These are phyloP conservation scores for Andrena haemorrhoa DNA, from an alignment of 2,888 invertebrate species.

Conservation along the genomic window DNA sequence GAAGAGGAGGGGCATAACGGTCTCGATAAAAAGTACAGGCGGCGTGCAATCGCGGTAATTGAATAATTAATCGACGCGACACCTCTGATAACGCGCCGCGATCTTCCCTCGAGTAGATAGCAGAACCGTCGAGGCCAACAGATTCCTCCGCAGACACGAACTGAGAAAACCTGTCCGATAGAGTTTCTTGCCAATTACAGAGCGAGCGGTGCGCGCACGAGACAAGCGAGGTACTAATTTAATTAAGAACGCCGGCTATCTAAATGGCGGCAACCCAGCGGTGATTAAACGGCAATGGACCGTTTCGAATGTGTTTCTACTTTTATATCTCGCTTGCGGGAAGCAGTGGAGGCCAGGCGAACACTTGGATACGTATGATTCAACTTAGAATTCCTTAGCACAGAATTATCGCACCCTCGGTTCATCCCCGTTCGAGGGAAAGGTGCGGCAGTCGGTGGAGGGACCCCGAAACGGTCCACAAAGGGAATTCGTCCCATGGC, in stretches of 20 bases:
- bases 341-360: too few relatives aligned
- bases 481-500: neutral
- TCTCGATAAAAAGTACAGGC: too few relatives aligned
- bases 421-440: neutral
- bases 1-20: too few relatives aligned
- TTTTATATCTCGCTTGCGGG: too few relatives aligned
- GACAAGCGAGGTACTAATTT: constrained; percentile 3
- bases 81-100: too few relatives aligned
- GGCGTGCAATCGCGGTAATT: too few relatives aligned
- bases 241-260: neutral
- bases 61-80: too few relatives aligned
- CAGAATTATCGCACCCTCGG: too few relatives aligned
- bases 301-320: too few relatives aligned
- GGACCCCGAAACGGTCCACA: neutral
- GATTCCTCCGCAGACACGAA: too few relatives aligned
- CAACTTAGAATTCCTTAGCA: too few relatives aligned
- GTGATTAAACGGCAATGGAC: constrained; percentile 4
- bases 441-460: neutral
- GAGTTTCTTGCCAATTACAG: neutral
- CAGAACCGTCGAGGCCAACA: neutral
- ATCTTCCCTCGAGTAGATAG: neutral
- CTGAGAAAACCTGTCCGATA: neutral
- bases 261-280: neutral
- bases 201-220: neutral
- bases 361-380: too few relatives aligned